A percentile compares a stretch with the other conserved stretches of the same genome.
Evolutionary conservation across 2,888 invertebrate species (phyloP).

Genomic region (Tiliacea aurago): DNA sequence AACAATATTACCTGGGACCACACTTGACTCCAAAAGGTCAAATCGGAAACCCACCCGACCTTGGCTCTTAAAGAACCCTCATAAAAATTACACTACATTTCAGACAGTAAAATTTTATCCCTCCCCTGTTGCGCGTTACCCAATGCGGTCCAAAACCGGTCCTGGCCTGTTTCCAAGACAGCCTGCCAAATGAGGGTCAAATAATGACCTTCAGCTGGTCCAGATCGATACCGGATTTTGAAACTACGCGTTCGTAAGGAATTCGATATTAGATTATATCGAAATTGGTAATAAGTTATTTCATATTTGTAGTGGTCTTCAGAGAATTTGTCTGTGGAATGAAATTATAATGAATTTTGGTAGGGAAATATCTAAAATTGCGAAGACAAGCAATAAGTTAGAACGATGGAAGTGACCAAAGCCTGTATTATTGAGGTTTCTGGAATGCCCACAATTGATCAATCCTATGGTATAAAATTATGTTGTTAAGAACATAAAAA

Average conservation of each 20-base stretch:
- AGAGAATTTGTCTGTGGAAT: conserved; percentile 22
- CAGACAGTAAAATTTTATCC: conserved; percentile 55
- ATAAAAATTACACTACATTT: conserved; percentile 64
- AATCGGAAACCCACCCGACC: conserved; percentile 39
- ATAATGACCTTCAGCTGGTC: conserved; percentile 70
- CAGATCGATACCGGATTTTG: conserved; percentile 69
- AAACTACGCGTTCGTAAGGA: conserved; percentile 50
- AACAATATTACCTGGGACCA: conserved; percentile 49
- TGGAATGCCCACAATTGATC: background rate
- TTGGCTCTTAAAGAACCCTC: conserved; percentile 52
- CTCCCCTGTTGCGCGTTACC: conserved; percentile 58
- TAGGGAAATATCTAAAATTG: conserved; percentile 25
- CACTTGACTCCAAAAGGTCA: conserved; percentile 53
- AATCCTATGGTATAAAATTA: background rate
- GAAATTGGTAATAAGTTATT: conserved; percentile 53
- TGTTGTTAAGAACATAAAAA: background rate
- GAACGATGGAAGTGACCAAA: background rate
- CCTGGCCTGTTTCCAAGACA: conserved; percentile 69
- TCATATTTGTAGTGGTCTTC: conserved; percentile 49
- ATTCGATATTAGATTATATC: conserved; percentile 52
- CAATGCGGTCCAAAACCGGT: conserved; percentile 52
- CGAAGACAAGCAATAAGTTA: background rate
- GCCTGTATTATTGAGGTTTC: background rate
- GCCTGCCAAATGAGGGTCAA: conserved; percentile 72
- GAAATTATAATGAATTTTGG: conserved; percentile 23